Evolutionary conservation across 2,797 vertebrate species (phyloP).

Genomic region (Onychomys leucogaster): DNA sequence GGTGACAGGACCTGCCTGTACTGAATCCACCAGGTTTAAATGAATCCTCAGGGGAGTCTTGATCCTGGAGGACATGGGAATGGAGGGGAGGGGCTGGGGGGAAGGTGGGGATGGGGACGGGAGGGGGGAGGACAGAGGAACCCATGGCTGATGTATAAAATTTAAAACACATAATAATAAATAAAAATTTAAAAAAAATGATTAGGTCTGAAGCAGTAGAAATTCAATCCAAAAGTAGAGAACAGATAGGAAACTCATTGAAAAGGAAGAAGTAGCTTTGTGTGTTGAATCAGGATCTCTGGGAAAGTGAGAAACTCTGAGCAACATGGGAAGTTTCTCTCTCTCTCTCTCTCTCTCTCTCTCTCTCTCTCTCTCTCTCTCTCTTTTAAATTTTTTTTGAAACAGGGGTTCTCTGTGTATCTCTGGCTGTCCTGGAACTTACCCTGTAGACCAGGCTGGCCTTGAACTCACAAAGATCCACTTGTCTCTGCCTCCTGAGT

Average conservation of each 20-base stretch:
- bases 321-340: background rate
- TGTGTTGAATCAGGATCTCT: background rate
- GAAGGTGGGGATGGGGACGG: too few species aligned
- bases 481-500: background rate
- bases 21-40: too few species aligned
- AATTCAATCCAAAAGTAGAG: constrained; percentile 11
- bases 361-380: too few species aligned
- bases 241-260: background rate
- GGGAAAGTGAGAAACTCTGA: background rate
- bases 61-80: too few species aligned
- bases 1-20: too few species aligned
- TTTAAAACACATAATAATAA: too few species aligned
- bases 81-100: too few species aligned
- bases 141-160: too few species aligned
- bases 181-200: too few species aligned
- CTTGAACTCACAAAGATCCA: background rate
- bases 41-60: too few species aligned
- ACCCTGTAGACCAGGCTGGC: background rate
- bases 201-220: background rate
- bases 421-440: background rate
- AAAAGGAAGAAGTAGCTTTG: constrained; percentile 26
- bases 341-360: fast-evolving
- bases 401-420: background rate
- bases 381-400: background rate
- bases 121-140: too few species aligned